Base-by-base conservation (phyloP, 2,888 invertebrate genomes). In the Arctia plantaginis region DNA sequence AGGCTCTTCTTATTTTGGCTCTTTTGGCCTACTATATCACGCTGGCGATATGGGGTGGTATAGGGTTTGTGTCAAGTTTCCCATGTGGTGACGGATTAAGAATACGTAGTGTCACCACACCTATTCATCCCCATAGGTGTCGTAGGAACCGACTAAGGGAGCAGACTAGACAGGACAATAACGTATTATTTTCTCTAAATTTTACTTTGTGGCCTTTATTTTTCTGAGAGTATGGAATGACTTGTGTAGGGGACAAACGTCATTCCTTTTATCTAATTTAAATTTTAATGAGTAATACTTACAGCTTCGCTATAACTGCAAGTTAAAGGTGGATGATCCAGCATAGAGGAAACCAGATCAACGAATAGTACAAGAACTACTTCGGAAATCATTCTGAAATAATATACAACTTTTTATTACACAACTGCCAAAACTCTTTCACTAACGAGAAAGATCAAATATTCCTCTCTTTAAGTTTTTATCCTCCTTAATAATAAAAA, bases 351-450 rank as follows among this genome's bases (percentile, higher is more conserved):
- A n/a, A 35, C 33, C 69, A 39, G 15, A 10, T 69, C 55, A 51
- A n/a, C 39, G 3, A 69, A 33, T 8, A 69, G 23, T 51, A n/a
- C 51, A 1, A 69, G 6, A 35, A n/a, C 15, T 35, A 3, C 35
- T 55, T 33, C 55, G 18, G 55, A 55, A 69, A 35, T 55, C 69
- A 69, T 69, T n/a, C 55, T 69, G 18, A 18, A 69, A 69, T 30
- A 33, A 35, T 27, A 27, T 27, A 4, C 20, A 0, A 1, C 18
- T 27, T 27, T 13, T 15, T 27, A 4, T 59, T 0, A 59, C 13
- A 27, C 59, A 27, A 59, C n/a, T 27, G 59, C 13, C 27, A 27
- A 59, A 59, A 55, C n/a, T 55, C 10, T 59, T 51, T 7, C 7
- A 1, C 13, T 44, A 13, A 13, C 0, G 0, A n/a, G 7, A 51